Conservation (phyloP, 2,888 invertebrate genomes). For the Oxycera nigricornis region DNA sequence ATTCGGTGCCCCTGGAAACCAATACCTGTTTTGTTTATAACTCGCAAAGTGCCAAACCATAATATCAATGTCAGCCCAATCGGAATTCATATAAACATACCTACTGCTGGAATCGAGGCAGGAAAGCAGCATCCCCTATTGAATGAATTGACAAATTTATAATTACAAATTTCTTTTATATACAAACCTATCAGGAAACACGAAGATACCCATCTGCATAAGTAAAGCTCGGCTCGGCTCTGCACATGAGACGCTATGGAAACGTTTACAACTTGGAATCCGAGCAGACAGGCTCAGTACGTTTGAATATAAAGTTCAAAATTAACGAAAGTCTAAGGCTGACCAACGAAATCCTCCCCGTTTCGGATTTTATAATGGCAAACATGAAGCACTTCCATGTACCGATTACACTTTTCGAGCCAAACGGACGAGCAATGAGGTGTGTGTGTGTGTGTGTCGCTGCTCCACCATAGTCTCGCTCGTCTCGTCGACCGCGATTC, state of each 20-base stretch:
- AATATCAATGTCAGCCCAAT: neutral
- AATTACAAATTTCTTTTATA: constrained; percentile 12
- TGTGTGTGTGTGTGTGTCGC: neutral
- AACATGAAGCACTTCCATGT: constrained; percentile 17
- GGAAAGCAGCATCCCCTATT: constrained; percentile 17
- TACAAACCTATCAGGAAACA: constrained; percentile 12
- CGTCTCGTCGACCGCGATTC: constrained; percentile 60
- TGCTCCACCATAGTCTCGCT: neutral
- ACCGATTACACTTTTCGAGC: neutral
- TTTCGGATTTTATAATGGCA: constrained; percentile 29
- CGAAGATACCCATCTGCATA: constrained; percentile 2
- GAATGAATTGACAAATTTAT: constrained; percentile 1
- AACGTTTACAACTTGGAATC: neutral
- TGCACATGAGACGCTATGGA: constrained; percentile 4
- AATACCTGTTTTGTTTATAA: neutral
- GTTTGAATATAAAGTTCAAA: constrained; percentile 1
- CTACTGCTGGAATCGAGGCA: constrained; percentile 13
- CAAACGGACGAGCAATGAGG: constrained; percentile 4
- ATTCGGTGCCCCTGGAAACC: no score
- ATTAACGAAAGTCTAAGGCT: constrained; percentile 23
- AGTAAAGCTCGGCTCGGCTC: neutral
- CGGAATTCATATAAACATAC: constrained; percentile 3
- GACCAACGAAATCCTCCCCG: constrained; percentile 36
- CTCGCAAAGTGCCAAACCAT: constrained; percentile 7
- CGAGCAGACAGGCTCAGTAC: constrained; percentile 5